Evolutionary conservation across 2,113 vertebrate genomes (phyloP), one percentile per base, ranked within the genome.

Genomic region (Amazona vittata): DNA sequence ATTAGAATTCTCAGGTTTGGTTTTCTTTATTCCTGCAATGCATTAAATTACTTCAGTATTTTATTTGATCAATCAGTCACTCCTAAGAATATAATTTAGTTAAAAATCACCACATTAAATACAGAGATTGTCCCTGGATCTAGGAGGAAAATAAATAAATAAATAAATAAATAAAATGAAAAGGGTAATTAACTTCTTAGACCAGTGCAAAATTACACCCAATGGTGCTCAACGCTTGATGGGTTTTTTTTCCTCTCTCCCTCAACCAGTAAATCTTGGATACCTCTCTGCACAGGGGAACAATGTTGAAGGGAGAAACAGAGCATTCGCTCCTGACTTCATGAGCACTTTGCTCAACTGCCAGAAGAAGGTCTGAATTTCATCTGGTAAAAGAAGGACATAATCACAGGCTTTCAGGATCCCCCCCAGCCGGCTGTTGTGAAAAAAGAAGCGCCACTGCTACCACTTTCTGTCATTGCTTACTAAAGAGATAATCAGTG

Each of bases 341-440:
- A 16, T 7, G 2, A 95, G 25, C 3, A 2, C 75, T 73, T 73
- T 52, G 62, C 43, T 77, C 63, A 90, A 19, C 28, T 0, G 0
- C 33, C 33, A 76, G 26, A 73, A 65, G 15, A 1, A 6, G 14
- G 39, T 79, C 74, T 90, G 65, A 79, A 85, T 76, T 81, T 87
- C 67, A 29, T 67, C 4, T 0, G 4, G 15, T 68, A 44, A 47
- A 64, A 31, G 44, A 43, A 68, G 8, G 69, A 71, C 5, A 8
- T 35, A 46, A 82, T 39, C 33, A 78, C n/a, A 83, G 39, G 21
- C 37, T 59, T 80, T 63, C n/a, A 79, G 55, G n/a, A 73, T 43
- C 57, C 52, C 69, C 71, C 74, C 84, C 57, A 79, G 43, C n/a
- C 37, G 57, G 53, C 50, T 91, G 78, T 6, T 63, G 11, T 19